Percentiles rank a stretch among this genome's conserved stretches.
Evolutionary conservation across 1,140 invertebrate species (phyloP).

Genomic region (Rhynchophorus ferrugineus): DNA sequence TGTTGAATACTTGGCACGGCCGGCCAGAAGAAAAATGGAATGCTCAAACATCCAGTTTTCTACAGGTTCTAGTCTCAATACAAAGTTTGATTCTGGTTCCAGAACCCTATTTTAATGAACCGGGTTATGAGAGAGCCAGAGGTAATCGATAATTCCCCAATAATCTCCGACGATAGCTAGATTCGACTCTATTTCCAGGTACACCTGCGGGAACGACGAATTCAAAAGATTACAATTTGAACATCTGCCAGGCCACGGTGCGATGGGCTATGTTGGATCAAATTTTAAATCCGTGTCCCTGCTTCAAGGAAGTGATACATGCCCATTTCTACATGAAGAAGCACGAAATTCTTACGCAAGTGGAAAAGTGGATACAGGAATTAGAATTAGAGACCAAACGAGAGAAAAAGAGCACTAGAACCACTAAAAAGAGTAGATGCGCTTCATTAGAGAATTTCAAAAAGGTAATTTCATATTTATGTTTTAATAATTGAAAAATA

Average conservation of each 20-base stretch:
- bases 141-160: conserved; percentile 9
- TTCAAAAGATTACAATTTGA: conserved; percentile 89
- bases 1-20: conserved; percentile 96
- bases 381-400: conserved; percentile 19
- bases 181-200: conserved; percentile 41
- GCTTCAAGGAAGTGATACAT: conserved; percentile 89
- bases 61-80: conserved; percentile 94
- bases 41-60: conserved; percentile 90
- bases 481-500: not conserved
- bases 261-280: conserved; percentile 96
- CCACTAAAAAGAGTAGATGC: conserved; percentile 18
- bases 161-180: not conserved
- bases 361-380: conserved; percentile 84
- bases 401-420: conserved; percentile 19
- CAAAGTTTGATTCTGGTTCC: conserved; percentile 92
- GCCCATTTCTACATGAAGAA: conserved; percentile 93
- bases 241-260: conserved; percentile 90
- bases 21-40: conserved; percentile 99
- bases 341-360: conserved; percentile 81
- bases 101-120: conserved; percentile 98
- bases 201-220: conserved; percentile 81
- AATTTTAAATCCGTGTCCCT: conserved; percentile 81
- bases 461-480: conserved; percentile 43
- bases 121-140: conserved; percentile 49
- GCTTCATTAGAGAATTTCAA: conserved; percentile 42